Percentiles rank a stretch among this genome's conserved stretches.
phyloP scores from a whole-genome alignment of 2,113 vertebrate genomes.

The Salminus brasiliensis region DNA sequence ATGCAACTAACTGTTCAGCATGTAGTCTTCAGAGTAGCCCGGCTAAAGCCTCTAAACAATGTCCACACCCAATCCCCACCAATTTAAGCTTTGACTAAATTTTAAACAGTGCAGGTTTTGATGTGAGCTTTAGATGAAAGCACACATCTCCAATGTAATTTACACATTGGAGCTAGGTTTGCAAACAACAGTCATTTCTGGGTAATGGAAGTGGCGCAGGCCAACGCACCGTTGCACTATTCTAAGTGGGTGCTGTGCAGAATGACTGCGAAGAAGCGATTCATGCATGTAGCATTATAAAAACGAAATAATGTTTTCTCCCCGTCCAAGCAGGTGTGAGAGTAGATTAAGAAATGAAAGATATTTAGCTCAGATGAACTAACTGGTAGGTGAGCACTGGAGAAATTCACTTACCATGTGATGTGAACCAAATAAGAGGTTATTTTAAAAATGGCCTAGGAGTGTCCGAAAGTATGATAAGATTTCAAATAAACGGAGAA shows the following conservation, averaged over 20 bases:
- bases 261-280: slow-evolving; percentile 35
- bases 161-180: neutral
- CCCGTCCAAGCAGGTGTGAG: slow-evolving; percentile 54
- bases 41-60: too few species aligned
- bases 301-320: slow-evolving; percentile 53
- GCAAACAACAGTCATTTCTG: neutral
- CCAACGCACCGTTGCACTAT: slow-evolving; percentile 8
- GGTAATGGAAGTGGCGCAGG: neutral
- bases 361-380: slow-evolving; percentile 54
- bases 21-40: too few species aligned
- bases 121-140: neutral
- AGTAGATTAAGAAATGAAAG: slow-evolving; percentile 58
- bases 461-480: slow-evolving; percentile 59
- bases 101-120: neutral
- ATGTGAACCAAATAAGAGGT: slow-evolving; percentile 58
- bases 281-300: slow-evolving; percentile 47
- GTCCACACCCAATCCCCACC: too few species aligned
- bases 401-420: slow-evolving; percentile 56
- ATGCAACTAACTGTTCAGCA: too few species aligned
- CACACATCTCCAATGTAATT: neutral
- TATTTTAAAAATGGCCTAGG: slow-evolving; percentile 58
- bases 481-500: slow-evolving; percentile 60
- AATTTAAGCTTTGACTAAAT: too few species aligned
- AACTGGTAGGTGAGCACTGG: slow-evolving; percentile 35
- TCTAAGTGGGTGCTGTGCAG: slow-evolving; percentile 14